phyloP scores from a whole-genome alignment of 1,140 invertebrate species.

The Aphidius gifuensis region DNA sequence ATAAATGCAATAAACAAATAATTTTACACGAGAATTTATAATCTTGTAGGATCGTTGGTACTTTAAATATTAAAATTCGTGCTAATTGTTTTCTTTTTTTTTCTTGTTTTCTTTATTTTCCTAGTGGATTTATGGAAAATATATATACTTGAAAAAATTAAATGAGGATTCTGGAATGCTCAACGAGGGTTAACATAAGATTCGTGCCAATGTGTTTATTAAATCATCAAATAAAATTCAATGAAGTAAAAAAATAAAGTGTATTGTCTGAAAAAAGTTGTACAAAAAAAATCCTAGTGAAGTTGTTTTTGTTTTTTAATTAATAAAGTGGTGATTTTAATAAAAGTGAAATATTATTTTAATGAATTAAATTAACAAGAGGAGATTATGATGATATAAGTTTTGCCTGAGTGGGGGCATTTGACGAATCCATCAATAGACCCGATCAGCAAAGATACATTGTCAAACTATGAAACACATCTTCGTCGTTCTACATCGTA shows the following conservation, averaged over 20 bases:
- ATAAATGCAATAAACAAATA: no score
- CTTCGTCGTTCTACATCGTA: conserved; percentile 6
- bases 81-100: no score
- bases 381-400: neutral
- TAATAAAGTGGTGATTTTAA: neutral
- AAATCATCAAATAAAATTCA: no score
- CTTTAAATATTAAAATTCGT: no score
- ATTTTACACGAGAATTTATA: no score
- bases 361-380: neutral
- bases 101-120: no score
- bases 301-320: conserved; percentile 7
- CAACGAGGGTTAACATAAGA: conserved; percentile 37
- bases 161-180: conserved; percentile 34
- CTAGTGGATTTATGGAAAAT: no score
- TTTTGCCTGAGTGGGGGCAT: no score
- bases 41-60: no score
- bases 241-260: no score
- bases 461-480: neutral
- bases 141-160: no score
- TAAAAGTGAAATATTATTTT: conserved; percentile 5
- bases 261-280: neutral
- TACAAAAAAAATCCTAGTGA: conserved; percentile 12
- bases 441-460: neutral
- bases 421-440: no score
- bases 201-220: conserved; percentile 36